phyloP scores from a whole-genome alignment of 2,797 vertebrate genomes.

The Diplodus puntazzo region DNA sequence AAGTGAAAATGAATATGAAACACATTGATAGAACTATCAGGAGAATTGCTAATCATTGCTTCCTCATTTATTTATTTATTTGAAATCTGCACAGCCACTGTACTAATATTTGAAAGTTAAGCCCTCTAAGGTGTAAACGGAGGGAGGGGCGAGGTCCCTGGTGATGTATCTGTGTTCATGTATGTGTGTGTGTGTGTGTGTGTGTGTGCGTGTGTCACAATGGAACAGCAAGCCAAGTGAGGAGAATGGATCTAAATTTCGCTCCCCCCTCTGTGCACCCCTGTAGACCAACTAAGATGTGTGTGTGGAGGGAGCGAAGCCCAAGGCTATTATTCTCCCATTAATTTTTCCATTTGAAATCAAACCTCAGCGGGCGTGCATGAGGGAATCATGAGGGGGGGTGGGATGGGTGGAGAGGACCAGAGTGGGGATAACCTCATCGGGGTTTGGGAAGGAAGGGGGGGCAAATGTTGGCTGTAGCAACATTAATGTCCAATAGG shows the following conservation, averaged over 20 bases:
- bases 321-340: slow-evolving; percentile 88
- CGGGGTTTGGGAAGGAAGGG: background rate
- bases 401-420: slow-evolving; percentile 58
- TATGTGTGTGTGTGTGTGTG: slow-evolving; percentile 25
- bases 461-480: slow-evolving; percentile 71
- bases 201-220: slow-evolving; percentile 57
- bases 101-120: slow-evolving; percentile 86
- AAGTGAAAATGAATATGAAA: slow-evolving; percentile 82
- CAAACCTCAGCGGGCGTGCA: slow-evolving; percentile 81
- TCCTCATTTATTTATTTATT: slow-evolving; percentile 80
- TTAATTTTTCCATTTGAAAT: slow-evolving; percentile 93
- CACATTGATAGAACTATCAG: slow-evolving; percentile 57
- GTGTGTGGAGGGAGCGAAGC: slow-evolving; percentile 76
- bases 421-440: slow-evolving; percentile 71
- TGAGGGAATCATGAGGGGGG: slow-evolving; percentile 68
- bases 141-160: slow-evolving; percentile 52
- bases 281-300: slow-evolving; percentile 77
- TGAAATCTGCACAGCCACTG: slow-evolving; percentile 75
- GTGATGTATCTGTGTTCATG: slow-evolving; percentile 41
- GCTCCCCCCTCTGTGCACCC: slow-evolving; percentile 57
- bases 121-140: slow-evolving; percentile 73
- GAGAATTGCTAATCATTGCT: slow-evolving; percentile 79
- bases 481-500: slow-evolving; percentile 82
- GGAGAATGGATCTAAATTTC: slow-evolving; percentile 72
- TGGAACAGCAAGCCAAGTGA: slow-evolving; percentile 73